A percentile compares a stretch with the other conserved stretches of the same genome.
Evolutionary conservation across 1,140 invertebrate species (phyloP).

Genomic region (Papilio polyxenes): DNA sequence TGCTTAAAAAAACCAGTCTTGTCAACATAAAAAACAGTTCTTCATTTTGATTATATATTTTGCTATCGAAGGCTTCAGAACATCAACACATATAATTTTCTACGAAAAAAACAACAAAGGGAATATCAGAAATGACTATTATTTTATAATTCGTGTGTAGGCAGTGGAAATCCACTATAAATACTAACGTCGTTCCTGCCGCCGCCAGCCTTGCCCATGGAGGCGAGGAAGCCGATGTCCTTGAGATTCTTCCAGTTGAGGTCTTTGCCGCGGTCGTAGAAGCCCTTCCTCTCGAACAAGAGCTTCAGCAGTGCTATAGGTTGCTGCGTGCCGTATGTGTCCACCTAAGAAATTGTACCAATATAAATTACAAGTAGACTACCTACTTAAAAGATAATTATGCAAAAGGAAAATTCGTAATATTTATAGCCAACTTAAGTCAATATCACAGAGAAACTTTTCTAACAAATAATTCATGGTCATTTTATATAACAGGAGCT

Average conservation of each 20-base stretch:
- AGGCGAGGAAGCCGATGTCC: slow-evolving; percentile 90
- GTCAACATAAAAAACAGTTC: too few species aligned
- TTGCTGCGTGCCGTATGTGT: slow-evolving; percentile 94
- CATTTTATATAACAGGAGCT: too few species aligned
- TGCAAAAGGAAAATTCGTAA: too few species aligned
- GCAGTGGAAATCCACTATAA: slow-evolving; percentile 25
- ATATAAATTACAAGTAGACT: neutral
- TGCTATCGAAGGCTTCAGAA: too few species aligned
- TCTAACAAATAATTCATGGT: too few species aligned
- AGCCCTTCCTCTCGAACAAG: slow-evolving; percentile 90
- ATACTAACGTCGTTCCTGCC: slow-evolving; percentile 87
- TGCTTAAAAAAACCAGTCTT: too few species aligned
- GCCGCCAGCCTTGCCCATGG: slow-evolving; percentile 91
- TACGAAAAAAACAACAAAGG: too few species aligned
- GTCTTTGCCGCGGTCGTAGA: slow-evolving; percentile 94
- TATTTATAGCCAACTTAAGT: too few species aligned
- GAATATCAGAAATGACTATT: neutral
- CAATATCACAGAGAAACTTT: too few species aligned
- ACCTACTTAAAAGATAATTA: too few species aligned
- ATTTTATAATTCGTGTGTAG: neutral
- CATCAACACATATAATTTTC: too few species aligned
- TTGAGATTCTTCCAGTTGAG: slow-evolving; percentile 93
- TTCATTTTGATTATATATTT: too few species aligned
- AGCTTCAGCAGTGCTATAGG: slow-evolving; percentile 94
- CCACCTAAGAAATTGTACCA: slow-evolving; percentile 72